These are phyloP conservation scores for Rhinella marina DNA, from an alignment of 2,797 vertebrate species.

Conservation along the genomic window DNA sequence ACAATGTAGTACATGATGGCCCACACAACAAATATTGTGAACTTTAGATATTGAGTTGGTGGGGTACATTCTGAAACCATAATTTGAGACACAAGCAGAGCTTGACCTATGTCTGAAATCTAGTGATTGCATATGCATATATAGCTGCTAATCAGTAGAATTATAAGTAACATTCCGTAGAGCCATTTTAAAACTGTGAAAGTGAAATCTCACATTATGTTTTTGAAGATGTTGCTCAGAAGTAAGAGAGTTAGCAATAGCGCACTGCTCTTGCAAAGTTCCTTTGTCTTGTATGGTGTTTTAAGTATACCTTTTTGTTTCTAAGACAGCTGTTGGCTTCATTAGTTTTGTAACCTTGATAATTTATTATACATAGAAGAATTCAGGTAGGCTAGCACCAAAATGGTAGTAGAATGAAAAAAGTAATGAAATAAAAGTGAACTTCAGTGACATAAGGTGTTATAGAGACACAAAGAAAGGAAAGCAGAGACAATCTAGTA, in stretches of 20 bases:
- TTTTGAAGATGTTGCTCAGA: no score
- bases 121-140: not conserved
- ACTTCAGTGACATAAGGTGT: not conserved
- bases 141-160: no score
- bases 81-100: not conserved
- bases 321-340: not conserved
- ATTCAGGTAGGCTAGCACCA: not conserved
- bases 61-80: not conserved
- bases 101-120: not conserved
- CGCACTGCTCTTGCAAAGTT: not conserved
- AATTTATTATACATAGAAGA: not conserved
- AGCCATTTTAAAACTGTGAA: not conserved
- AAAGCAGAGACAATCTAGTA: constrained; percentile 47
- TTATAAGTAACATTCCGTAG: no score
- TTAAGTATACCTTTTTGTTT: not conserved
- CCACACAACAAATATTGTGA: not conserved
- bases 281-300: not conserved
- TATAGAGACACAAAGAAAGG: constrained; percentile 40
- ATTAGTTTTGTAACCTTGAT: not conserved
- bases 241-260: no score
- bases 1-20: not conserved
- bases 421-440: not conserved
- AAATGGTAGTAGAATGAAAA: no score
- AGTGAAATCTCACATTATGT: not conserved
- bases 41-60: not conserved